These are phyloP conservation scores for Delichon dasypus DNA, from an alignment of 2,797 vertebrate genomes.

Conservation along the genomic window DNA sequence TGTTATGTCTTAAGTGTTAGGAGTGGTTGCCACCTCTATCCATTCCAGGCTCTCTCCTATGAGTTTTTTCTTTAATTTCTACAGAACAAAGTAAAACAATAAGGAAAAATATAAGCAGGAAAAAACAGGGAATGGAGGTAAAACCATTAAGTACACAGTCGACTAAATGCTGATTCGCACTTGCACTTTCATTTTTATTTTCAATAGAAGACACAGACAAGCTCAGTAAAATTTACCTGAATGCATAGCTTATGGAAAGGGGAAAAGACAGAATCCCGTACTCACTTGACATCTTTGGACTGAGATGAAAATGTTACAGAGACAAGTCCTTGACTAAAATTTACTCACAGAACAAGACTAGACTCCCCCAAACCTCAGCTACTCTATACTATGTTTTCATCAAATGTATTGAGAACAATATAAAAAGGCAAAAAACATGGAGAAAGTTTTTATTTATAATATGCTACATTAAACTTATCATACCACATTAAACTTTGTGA, in stretches of 20 bases:
- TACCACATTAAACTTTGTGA: not conserved
- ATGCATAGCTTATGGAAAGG: not conserved
- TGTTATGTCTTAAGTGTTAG: not conserved
- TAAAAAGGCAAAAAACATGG: rapidly evolving
- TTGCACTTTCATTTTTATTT: not conserved
- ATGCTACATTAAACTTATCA: not conserved
- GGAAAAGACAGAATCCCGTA: not conserved
- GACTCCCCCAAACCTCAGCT: not conserved
- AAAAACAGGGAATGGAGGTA: not conserved
- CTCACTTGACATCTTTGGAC: not conserved
- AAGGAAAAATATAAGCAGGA: not conserved
- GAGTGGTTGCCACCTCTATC: not conserved
- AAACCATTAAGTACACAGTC: not conserved
- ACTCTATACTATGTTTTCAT: not conserved
- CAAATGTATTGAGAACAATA: not conserved
- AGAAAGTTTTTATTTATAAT: not conserved
- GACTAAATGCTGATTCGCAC: not conserved
- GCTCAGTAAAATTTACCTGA: not conserved
- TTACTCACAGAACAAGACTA: not conserved
- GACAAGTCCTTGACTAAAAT: not conserved
- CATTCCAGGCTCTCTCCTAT: not conserved
- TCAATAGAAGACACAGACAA: not conserved
- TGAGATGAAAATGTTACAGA: not conserved
- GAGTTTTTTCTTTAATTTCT: not conserved
- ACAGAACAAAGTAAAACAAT: not conserved